Base-by-base conservation (phyloP, 2,797 vertebrate species). In the Babyrousa celebensis region DNA sequence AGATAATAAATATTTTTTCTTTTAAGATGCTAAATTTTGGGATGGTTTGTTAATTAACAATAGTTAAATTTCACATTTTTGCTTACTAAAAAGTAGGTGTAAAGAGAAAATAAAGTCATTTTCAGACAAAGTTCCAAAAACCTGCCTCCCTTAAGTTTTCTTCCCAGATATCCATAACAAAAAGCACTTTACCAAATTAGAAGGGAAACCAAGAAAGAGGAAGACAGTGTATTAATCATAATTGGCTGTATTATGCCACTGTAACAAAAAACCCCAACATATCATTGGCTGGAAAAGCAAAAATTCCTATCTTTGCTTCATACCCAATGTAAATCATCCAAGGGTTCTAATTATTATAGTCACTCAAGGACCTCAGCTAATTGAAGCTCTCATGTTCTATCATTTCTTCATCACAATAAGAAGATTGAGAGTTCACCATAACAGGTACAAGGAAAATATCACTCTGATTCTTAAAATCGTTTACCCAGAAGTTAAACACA, bases 101-200 rank as follows among this genome's bases (percentile, higher is more conserved):
- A 20, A 54, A 5, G 16, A 74, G 21, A 83, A 36, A 77, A 60
- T 85, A 43, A 60, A 62, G 60, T 52, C n/a, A 75, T 68, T 88
- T 79, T 62, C 18, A 56, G 52, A 95, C 36, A 70, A 77, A 78
- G 23, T 60, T 36, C 88, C 40, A 87, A 85, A 70, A 74, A 48
- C 29, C 40, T 91, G 5, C 20, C 12, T 84, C 4, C 7, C 27
- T 67, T 43, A 62, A 72, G 32, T 1, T 8, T 82, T 68, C n/a
- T 40, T 65, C 54, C n/a, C 25, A 27, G 27, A 10, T 56, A 85
- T 29, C 2, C 32, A 23, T 63, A 63, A 43, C 32, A 72, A 2
- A 77, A 83, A 52, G 6, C 54, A 21, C 1, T 74, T 43, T 9
- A 75, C 32, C 18, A 86, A 70, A 40, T 58, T 8, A 87, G 58